Conservation (phyloP, 2,113 vertebrate species). For the Phyllopteryx taeniolatus region DNA sequence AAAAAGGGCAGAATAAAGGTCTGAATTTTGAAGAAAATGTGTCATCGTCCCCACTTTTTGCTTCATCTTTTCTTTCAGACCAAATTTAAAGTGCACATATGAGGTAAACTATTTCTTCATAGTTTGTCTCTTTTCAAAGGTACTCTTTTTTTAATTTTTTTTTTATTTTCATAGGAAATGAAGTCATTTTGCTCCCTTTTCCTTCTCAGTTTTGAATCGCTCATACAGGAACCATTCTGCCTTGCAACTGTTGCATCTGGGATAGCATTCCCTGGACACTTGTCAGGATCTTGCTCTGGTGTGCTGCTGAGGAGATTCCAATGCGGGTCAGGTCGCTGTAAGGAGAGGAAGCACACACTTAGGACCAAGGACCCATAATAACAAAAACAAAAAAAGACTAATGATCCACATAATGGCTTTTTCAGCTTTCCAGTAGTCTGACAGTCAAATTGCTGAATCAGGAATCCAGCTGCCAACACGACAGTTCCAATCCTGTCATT, state of each 20-base stretch:
- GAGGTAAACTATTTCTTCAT: slow-evolving; percentile 97
- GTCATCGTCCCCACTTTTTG: slow-evolving; percentile 78
- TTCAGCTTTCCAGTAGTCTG: slow-evolving; percentile 25
- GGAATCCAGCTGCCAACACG: slow-evolving; percentile 19
- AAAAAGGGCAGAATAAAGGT: slow-evolving; percentile 79
- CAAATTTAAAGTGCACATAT: slow-evolving; percentile 99
- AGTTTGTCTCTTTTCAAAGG: slow-evolving; percentile 61
- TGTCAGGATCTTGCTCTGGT: slow-evolving; percentile 95
- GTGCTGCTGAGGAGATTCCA: slow-evolving; percentile 82
- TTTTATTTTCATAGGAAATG: slow-evolving; percentile 50
- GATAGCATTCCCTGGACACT: slow-evolving; percentile 90
- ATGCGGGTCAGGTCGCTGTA: slow-evolving; percentile 90
- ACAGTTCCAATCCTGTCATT: slow-evolving; percentile 25
- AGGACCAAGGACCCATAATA: slow-evolving; percentile 39
- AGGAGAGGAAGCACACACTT: slow-evolving; percentile 26
- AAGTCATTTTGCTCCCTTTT: slow-evolving; percentile 46
- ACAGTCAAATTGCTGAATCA: slow-evolving; percentile 37
- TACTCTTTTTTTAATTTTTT: slow-evolving; percentile 51
- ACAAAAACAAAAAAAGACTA: slow-evolving; percentile 35
- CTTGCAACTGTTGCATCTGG: slow-evolving; percentile 96
- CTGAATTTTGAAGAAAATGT: slow-evolving; percentile 79
- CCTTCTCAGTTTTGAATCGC: slow-evolving; percentile 41
- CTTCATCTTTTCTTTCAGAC: slow-evolving; percentile 63
- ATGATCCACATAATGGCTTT: slow-evolving; percentile 43
- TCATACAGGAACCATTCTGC: slow-evolving; percentile 98